Evolutionary conservation across 92 coral and sea anemone genomes (phyloP), one percentile per base, ranked within the genome.

Genomic region (Porites evermanni): DNA sequence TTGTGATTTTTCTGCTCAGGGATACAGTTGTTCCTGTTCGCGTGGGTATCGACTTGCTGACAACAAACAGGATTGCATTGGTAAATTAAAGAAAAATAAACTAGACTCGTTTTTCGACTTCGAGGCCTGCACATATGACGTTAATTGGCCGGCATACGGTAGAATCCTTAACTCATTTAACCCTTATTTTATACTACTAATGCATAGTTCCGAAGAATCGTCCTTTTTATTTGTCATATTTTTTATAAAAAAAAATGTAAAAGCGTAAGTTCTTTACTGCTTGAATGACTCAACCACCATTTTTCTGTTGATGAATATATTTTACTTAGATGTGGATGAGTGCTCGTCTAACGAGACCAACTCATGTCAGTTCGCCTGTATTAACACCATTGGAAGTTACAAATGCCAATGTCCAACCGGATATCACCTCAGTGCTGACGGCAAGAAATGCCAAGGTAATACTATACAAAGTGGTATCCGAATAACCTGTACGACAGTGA

Each of bases 391-490:
- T 14, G 98, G 98, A 21, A 75, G 98, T 64, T 94, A 92, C 89
- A 86, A 86, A 32, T 94, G 98, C 58, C 50, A 77, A 52, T 94
- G 98, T 83, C 98, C 98, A 1, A 71, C 86, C 12, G 98, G 98
- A 12, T 94, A 94, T 67, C 80, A 66, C 29, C 82, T 92, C 61
- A 84, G 96, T 58, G 77, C 88, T 51, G 96, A 94, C 82, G 96
- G 98, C 67, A 92, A 83, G 68, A 84, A 84, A 53, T 94, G 98
- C 64, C 81, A 89, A 78, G 98, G 98, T 94, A 75, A 53, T 75
- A 54, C 13, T 56, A 11, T 56, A 9, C 16, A 56, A 56, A 12
- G 12, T 56, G 16, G 14, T 54, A 54, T 38, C 47, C 47, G 47
- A 3, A 38, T 38, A 38, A 38, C 6, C 47, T 38, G 5, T 38